Conservation (phyloP, 2,797 vertebrate genomes). For the Nasua narica region DNA sequence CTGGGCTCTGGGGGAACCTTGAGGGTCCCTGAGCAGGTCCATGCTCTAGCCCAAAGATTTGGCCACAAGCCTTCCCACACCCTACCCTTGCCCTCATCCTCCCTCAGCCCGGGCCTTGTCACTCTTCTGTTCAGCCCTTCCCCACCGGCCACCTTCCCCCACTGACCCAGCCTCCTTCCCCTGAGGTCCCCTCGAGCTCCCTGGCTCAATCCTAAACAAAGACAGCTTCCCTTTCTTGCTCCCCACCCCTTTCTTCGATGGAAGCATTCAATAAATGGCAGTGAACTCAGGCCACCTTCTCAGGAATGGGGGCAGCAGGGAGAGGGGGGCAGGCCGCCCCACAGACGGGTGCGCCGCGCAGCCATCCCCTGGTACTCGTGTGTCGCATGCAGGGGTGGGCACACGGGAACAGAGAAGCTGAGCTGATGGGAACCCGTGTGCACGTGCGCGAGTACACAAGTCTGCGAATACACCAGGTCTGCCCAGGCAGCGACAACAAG, state of each 20-base stretch:
- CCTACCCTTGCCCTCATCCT: neutral
- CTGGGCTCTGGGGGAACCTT: neutral
- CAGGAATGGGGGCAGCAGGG: neutral
- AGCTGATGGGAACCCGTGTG: neutral
- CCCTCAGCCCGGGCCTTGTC: neutral
- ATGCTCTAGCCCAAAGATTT: neutral
- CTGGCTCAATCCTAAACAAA: neutral
- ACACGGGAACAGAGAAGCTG: neutral
- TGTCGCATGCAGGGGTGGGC: fast-evolving
- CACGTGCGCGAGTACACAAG: fast-evolving
- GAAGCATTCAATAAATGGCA: slow-evolving; percentile 58
- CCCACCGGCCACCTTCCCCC: neutral
- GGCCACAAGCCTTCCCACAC: neutral
- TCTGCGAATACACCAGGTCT: fast-evolving
- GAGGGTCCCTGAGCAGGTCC: neutral
- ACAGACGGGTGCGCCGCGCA: too few relatives aligned
- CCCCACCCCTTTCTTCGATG: neutral
- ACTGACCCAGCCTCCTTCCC: neutral
- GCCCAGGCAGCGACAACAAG: fast-evolving
- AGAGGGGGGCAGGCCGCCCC: fast-evolving
- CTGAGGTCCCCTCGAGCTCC: neutral
- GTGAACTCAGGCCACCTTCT: neutral
- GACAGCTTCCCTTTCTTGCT: neutral
- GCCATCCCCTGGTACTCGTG: fast-evolving
- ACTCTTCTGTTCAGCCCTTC: neutral